These are phyloP conservation scores for Syrrhaptes paradoxus DNA, from an alignment of 2,113 vertebrate genomes.

Conservation along the genomic window DNA sequence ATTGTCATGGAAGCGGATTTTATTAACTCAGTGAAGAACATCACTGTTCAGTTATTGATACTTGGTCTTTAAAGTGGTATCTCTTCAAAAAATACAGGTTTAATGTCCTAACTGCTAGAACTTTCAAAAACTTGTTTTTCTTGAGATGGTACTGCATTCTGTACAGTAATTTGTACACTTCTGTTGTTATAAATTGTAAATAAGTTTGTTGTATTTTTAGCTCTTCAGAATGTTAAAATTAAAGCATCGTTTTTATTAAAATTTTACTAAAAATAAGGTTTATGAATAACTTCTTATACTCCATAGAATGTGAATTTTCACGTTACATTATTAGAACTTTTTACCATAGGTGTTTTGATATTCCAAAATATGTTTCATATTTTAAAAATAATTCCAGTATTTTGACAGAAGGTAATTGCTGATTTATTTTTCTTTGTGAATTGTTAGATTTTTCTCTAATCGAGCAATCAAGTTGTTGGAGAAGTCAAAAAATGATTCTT, in stretches of 20 bases:
- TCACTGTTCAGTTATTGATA: background rate
- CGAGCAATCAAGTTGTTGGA: background rate
- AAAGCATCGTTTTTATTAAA: slow-evolving; percentile 40
- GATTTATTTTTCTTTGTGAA: background rate
- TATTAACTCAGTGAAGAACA: background rate
- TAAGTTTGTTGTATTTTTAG: slow-evolving; percentile 27
- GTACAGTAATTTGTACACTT: slow-evolving; percentile 23
- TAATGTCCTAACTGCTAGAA: background rate
- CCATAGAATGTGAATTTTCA: background rate
- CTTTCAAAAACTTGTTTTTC: background rate
- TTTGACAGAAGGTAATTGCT: background rate
- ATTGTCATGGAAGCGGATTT: background rate
- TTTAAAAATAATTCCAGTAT: background rate
- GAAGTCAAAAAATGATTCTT: background rate
- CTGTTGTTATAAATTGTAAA: slow-evolving; percentile 48
- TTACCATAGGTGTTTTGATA: background rate
- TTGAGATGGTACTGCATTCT: slow-evolving; percentile 8
- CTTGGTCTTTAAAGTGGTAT: background rate
- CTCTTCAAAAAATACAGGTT: background rate
- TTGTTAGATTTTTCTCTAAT: background rate
- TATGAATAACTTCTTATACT: slow-evolving; percentile 24
- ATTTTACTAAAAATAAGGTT: slow-evolving; percentile 13
- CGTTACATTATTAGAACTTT: background rate
- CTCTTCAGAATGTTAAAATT: slow-evolving; percentile 33
- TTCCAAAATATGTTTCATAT: background rate